Percentiles rank a stretch among this genome's conserved stretches.
phyloP scores from a whole-genome alignment of 1,140 invertebrate genomes.

The Thrips palmi region DNA sequence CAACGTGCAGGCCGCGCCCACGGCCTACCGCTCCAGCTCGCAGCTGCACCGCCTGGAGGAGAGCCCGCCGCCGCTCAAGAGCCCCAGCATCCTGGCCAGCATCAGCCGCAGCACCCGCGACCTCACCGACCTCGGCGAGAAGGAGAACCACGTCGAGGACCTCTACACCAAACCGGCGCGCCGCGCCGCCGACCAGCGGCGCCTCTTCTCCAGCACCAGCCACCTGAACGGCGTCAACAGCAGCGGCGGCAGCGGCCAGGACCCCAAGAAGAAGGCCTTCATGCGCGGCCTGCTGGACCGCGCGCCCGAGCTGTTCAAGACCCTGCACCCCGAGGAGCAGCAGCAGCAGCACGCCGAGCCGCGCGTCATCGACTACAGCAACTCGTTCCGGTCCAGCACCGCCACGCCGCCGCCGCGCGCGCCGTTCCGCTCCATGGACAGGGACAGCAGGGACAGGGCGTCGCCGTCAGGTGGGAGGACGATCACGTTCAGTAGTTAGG shows the following conservation, averaged over 20 bases:
- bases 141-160: slow-evolving; percentile 18
- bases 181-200: slow-evolving; percentile 23
- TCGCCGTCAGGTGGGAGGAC: too few relatives aligned
- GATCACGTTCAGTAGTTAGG: too few relatives aligned
- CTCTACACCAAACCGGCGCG: slow-evolving; percentile 8
- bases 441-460: too few relatives aligned
- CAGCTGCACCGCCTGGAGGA: slow-evolving; percentile 48
- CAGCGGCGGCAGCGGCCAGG: slow-evolving; percentile 15
- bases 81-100: slow-evolving; percentile 63
- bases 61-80: slow-evolving; percentile 52
- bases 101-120: slow-evolving; percentile 64
- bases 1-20: slow-evolving; percentile 41
- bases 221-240: slow-evolving; percentile 25
- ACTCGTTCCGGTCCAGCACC: slow-evolving; percentile 17
- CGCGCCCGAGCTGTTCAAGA: slow-evolving; percentile 54
- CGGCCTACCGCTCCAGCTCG: slow-evolving; percentile 55
- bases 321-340: slow-evolving; percentile 40
- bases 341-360: slow-evolving; percentile 15
- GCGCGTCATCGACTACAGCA: slow-evolving; percentile 16
- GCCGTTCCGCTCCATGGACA: slow-evolving; percentile 3
- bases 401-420: slow-evolving; percentile 10
- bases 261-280: slow-evolving; percentile 46
- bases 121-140: slow-evolving; percentile 27
- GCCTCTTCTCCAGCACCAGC: slow-evolving; percentile 31
- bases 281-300: slow-evolving; percentile 48